Base-by-base conservation (phyloP, 1,140 invertebrate genomes). In the Drosophila pseudoobscura region DNA sequence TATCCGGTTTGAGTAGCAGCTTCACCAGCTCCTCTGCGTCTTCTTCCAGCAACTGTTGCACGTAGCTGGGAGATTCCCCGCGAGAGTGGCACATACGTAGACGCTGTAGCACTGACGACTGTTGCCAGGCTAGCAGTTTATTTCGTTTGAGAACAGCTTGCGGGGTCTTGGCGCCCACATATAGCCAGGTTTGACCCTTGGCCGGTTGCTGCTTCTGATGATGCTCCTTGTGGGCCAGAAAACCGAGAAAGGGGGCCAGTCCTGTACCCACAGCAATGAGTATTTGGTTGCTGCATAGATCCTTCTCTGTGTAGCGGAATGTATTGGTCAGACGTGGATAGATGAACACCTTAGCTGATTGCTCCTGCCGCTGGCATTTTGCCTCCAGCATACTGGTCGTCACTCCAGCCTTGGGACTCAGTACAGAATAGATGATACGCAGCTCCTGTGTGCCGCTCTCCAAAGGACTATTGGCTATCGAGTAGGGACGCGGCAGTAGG, bases 221-320 rank as follows among this genome's bases (percentile, higher is more conserved):
- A 61, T 64, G 76, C 20, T 88, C 91, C 72, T 93, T 92, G 87
- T 95, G 93, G 76, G 94, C 90, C 13, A 95, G 76, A 79, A 95
- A 95, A 13, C 94, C 94, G 64, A 94, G 93, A 87, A 97, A 98
- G 2, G 97, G 97, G 7, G 97, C 94, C 22, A 97, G 91, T 11
- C 96, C 97, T 35, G 96, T 97, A 13, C 97, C 97, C 63, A 96
- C 94, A 5, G 95, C 96, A 68, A 98, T 94, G 90, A 98, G 94
- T 65, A 98, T 94, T 39, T 96, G 89, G 43, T 96, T 95, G 79
- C 50, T 92, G 78, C 64, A 90, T 70, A 91, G 78, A 92, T 93
- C 93, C 68, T 78, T 90, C 76, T 71, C 50, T 1, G 89, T 94
- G 80, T 92, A 94, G 64, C 84, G 91, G 91, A 94, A 96, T 84